These are phyloP conservation scores for Sebastes elongatus DNA, from an alignment of 2,797 vertebrate genomes.

Conservation along the genomic window DNA sequence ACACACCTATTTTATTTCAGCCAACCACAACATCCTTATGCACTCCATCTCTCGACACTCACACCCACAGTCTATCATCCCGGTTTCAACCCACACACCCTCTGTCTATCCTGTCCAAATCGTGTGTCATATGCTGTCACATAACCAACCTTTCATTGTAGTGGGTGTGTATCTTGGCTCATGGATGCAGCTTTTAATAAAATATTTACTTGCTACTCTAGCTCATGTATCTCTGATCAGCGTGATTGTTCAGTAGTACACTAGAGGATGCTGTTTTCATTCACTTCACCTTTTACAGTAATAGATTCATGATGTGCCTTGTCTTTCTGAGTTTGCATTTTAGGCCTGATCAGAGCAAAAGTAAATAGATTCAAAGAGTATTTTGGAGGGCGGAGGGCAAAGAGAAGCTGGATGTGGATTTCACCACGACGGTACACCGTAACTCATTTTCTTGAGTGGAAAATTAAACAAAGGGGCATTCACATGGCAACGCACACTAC, in stretches of 20 bases:
- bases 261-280: constrained; percentile 29
- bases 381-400: background rate
- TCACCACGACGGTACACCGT: constrained; percentile 5
- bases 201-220: background rate
- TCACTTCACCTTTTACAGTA: constrained; percentile 10
- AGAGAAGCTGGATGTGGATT: constrained; percentile 19
- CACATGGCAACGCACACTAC: constrained; percentile 45
- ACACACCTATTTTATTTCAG: constrained; percentile 47
- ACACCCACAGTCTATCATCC: constrained; percentile 42
- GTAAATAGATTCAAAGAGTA: constrained; percentile 25
- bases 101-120: constrained; percentile 28
- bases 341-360: constrained; percentile 34
- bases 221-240: background rate
- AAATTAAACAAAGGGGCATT: constrained; percentile 54
- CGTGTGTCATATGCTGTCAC: constrained; percentile 15
- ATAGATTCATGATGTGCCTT: constrained; percentile 35
- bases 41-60: constrained; percentile 11
- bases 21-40: constrained; percentile 39
- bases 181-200: background rate
- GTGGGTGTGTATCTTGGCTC: constrained; percentile 19
- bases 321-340: constrained; percentile 26
- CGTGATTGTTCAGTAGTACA: constrained; percentile 30
- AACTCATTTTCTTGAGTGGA: constrained; percentile 47
- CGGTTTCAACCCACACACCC: constrained; percentile 20
- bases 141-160: background rate